phyloP scores from a whole-genome alignment of 2,888 invertebrate species.

The Rhingia campestris region DNA sequence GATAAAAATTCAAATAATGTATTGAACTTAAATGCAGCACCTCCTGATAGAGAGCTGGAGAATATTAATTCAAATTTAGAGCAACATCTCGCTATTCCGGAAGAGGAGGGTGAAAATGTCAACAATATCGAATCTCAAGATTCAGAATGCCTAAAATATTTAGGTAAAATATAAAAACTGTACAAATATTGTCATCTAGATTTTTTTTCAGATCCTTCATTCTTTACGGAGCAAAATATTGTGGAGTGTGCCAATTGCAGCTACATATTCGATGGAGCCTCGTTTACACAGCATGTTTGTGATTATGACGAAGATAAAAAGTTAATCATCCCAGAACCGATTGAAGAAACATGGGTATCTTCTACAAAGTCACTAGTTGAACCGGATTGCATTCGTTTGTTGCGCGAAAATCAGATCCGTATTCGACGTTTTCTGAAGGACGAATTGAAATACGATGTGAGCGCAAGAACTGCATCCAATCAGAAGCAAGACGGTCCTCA shows the following conservation, averaged over 20 bases:
- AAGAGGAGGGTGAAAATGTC: conserved; percentile 14
- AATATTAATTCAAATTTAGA: conserved; percentile 25
- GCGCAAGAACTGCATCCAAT: conserved; percentile 65
- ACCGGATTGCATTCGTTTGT: conserved; percentile 78
- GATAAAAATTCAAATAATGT: too few species aligned
- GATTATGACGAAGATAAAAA: conserved; percentile 77
- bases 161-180: conserved; percentile 12
- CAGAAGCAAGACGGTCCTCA: conserved; percentile 79
- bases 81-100: neutral
- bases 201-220: conserved; percentile 23
- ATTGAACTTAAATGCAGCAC: too few species aligned
- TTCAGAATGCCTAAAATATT: conserved; percentile 14
- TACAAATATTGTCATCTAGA: neutral
- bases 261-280: conserved; percentile 76
- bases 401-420: conserved; percentile 81
- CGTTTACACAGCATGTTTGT: conserved; percentile 79
- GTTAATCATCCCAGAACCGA: conserved; percentile 72
- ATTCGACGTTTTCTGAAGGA: conserved; percentile 81
- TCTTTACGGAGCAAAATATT: conserved; percentile 45
- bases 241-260: conserved; percentile 79
- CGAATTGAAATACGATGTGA: conserved; percentile 80
- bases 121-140: conserved; percentile 20
- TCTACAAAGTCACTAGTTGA: conserved; percentile 72
- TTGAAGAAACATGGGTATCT: conserved; percentile 71
- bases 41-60: conserved; percentile 40